phyloP scores from a whole-genome alignment of 2,888 invertebrate genomes.

The Hyposoter didymator region DNA sequence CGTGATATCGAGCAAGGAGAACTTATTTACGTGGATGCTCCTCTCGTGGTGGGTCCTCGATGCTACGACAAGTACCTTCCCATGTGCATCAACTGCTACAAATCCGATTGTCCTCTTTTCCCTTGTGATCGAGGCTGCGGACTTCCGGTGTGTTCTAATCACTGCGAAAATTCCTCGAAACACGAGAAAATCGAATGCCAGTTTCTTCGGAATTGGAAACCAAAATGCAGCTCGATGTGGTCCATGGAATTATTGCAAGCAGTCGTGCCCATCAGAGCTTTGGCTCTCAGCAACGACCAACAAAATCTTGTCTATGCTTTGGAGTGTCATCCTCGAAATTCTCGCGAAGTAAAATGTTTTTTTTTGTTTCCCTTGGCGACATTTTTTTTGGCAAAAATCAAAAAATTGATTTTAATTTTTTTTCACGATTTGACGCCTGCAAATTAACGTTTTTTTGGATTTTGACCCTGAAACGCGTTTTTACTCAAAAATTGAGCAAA shows the following conservation, averaged over 20 bases:
- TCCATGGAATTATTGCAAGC: conserved; percentile 82
- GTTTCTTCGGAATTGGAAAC: conserved; percentile 86
- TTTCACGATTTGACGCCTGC: too few species aligned
- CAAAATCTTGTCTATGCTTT: conserved; percentile 85
- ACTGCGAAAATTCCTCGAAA: conserved; percentile 86
- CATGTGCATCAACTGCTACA: conserved; percentile 89
- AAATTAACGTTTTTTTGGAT: too few species aligned
- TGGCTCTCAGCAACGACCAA: conserved; percentile 84
- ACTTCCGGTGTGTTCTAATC: conserved; percentile 88
- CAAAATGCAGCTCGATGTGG: conserved; percentile 82
- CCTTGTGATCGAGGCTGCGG: conserved; percentile 88
- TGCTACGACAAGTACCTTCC: conserved; percentile 85
- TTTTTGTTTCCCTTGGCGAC: too few species aligned
- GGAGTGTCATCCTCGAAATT: conserved; percentile 86
- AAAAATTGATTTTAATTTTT: too few species aligned
- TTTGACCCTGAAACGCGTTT: too few species aligned
- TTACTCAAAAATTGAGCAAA: not conserved
- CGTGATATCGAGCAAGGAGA: conserved; percentile 89
- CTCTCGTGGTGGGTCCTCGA: conserved; percentile 90
- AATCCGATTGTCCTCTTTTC: conserved; percentile 80
- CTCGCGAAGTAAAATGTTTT: conserved; percentile 84
- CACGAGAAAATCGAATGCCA: conserved; percentile 88
- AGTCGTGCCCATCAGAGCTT: conserved; percentile 84
- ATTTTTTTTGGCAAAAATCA: too few species aligned
- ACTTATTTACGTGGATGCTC: conserved; percentile 89